Evolutionary conservation across 2,888 invertebrate genomes (phyloP), one percentile per base, ranked within the genome.

Genomic region (Morinoia aosen): DNA sequence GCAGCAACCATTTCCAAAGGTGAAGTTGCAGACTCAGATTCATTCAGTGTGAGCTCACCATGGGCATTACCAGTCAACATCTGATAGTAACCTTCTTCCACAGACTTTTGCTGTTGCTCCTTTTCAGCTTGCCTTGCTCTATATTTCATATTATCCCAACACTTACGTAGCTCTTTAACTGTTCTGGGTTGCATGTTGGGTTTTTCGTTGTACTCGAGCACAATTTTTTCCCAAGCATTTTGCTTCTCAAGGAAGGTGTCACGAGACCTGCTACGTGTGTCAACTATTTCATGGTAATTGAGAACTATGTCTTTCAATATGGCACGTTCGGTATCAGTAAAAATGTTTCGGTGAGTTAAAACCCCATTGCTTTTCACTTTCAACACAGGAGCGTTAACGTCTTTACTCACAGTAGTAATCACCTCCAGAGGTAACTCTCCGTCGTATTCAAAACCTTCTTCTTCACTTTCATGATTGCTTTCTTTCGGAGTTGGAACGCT

Each of bases 131-230:
- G 96, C 93, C 96, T 96, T 57, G 96, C 96, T 57, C 96, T 94
- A 91, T 96, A 96, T 76, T 96, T 96, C 96, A 96, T 96, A 61
- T 96, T 96, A 61, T 96, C 96, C 96, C 96, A 96, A 58, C 96
- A 96, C 95, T 96, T 96, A 19, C 96, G 95, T 25, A 96, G 94
- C 76, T 96, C 96, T 91, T 96, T 96, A 88, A 96, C 96, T 57
- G 96, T 96, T 90, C 96, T 95, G 39, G 96, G 96, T 95, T 96
- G 95, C n/a, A 96, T 96, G 88, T 96, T 96, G n/a, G 96, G 96
- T 25, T 96, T 96, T n/a, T 96, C 95, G 88, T 96, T 96, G 95
- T 96, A 96, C 76, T 96, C 96, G 88, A 96, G 96, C 48, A 96
- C 96, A 40, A 96, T 96, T 61, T 96, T 96, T 93, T 96, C 96